A percentile compares a stretch with the other conserved stretches of the same genome.
phyloP scores from a whole-genome alignment of 37 sponge, comb jelly and placozoan species.

The Halisarca cf. caerulea region DNA sequence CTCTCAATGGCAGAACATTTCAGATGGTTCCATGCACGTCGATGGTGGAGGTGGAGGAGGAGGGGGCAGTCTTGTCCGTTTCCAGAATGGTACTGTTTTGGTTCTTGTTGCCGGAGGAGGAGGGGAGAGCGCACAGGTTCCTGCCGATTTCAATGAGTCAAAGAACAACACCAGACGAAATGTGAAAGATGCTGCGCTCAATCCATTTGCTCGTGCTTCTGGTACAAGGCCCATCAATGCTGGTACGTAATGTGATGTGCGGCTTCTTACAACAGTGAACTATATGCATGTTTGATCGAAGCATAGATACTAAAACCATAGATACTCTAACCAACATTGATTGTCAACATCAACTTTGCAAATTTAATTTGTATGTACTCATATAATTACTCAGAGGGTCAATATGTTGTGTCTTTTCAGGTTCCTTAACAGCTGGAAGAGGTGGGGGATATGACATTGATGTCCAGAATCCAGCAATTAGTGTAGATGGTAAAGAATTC shows the following conservation, averaged over 20 bases:
- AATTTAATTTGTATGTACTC: neutral
- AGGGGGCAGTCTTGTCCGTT: constrained; percentile 52
- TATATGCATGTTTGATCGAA: too few relatives aligned
- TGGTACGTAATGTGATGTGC: neutral
- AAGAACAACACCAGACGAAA: neutral
- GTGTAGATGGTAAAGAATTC: neutral
- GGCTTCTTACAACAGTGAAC: too few relatives aligned
- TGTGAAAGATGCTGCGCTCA: neutral
- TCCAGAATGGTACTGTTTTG: neutral
- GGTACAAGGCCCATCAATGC: constrained; percentile 1
- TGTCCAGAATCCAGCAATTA: too few relatives aligned
- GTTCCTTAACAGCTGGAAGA: neutral
- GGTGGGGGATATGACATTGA: neutral
- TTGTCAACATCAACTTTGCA: too few relatives aligned
- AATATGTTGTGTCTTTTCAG: neutral
- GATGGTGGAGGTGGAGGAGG: constrained; percentile 64
- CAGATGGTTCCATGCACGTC: too few relatives aligned
- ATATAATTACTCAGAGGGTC: neutral
- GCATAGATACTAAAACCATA: too few relatives aligned
- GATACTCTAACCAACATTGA: too few relatives aligned
- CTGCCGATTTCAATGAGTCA: neutral
- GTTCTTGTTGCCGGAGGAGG: constrained; percentile 46
- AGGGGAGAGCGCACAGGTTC: constrained; percentile 20
- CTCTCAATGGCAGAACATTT: neutral
- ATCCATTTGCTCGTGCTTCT: neutral